Percentiles rank a stretch among this genome's conserved stretches.
These are phyloP conservation scores for Etheostoma nigrum DNA, from an alignment of 2,797 vertebrate species.

Conservation along the genomic window DNA sequence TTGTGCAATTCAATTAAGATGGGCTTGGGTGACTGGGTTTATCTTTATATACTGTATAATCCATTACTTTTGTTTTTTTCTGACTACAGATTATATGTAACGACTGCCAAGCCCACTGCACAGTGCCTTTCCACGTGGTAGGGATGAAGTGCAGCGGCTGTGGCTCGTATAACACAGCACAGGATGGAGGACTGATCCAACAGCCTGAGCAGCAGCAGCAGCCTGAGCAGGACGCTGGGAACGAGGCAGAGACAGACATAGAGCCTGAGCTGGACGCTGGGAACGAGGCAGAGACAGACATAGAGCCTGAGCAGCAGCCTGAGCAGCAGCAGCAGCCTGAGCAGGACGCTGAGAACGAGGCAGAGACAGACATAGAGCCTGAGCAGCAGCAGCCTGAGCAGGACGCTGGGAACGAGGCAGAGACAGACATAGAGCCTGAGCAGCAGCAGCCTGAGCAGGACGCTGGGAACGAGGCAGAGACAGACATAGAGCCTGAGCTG, in stretches of 20 bases:
- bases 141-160: conserved; percentile 94
- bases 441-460: no score
- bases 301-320: neutral
- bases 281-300: no score
- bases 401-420: no score
- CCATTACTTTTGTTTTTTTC: neutral
- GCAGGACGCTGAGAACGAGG: no score
- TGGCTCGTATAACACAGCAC: conserved; percentile 94
- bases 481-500: no score
- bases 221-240: no score
- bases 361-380: neutral
- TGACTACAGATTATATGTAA: conserved; percentile 92
- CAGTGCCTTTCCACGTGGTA: conserved; percentile 91
- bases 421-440: no score
- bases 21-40: neutral
- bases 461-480: no score
- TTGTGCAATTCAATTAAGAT: neutral
- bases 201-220: conserved; percentile 42
- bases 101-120: conserved; percentile 91
- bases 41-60: neutral
- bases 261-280: neutral
- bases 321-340: neutral
- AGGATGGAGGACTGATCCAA: conserved; percentile 86
- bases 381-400: neutral
- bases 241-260: no score